Base-by-base conservation (phyloP, 2,797 vertebrate genomes). In the Ambastaia sidthimunki region DNA sequence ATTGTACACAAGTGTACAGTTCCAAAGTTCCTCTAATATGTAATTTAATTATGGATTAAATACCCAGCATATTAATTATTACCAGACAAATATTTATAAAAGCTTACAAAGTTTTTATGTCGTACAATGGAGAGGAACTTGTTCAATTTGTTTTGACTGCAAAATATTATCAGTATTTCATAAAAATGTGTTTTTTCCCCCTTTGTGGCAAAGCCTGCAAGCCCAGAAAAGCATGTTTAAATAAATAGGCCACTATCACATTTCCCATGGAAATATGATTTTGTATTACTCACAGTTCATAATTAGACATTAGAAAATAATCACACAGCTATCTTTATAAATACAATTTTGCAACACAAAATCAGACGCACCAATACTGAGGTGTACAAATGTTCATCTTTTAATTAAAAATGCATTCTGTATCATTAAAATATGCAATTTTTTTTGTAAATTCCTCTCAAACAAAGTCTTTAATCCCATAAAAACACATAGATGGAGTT, bases 401-500 rank as follows among this genome's bases (percentile, higher is more conserved):
- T 93, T 92, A 92, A 90, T 94, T 92, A 91, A 91, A 94, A 94
- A 94, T 16, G 13, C 88, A 89, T 90, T 91, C 84, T 89, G 86
- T 90, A 88, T 92, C 92, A 92, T 91, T 90, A 93, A 94, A 93
- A 93, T 93, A 93, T 88, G 90, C 87, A 91, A 90, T 85, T 89
- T 83, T 89, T 89, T 86, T 90, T 88, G 9, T 89, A 86, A 81
- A 76, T 86, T 87, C 83, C 82, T 80, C 82, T 63, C 83, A 83
- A 16, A 68, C 78, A 80, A 87, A 77, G 69, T 70, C 77, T 85
- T 84, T 65, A 82, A 85, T 88, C 69, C 23, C 62, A 41, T 80
- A 80, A 83, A 82, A 86, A 82, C 82, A 82, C 50, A 55, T 31
- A 83, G 25, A 28, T 60, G 48, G 16, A 66, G 44, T 66, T 21